Evolutionary conservation across 2,888 invertebrate species (phyloP), one percentile per base, ranked within the genome.

Genomic region (Ecdyonurus torrentis): DNA sequence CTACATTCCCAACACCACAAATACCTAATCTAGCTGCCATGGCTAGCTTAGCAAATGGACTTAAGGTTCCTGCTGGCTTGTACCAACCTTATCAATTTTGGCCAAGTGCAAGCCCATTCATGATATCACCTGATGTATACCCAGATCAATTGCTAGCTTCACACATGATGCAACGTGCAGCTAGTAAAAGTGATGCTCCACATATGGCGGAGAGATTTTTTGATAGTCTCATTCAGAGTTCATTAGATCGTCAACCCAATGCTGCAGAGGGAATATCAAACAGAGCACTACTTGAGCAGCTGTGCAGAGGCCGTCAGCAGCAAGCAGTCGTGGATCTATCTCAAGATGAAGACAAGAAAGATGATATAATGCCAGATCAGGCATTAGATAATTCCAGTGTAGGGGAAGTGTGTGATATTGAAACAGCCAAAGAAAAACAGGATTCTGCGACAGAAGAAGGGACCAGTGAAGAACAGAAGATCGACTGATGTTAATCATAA

Each of bases 221-320:
- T 61, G 89, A 91, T 72, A 90, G 89, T 61, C 87, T 91, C 69
- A 91, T 91, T 68, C 79, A 89, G 69, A 88, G 89, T 67, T 87
- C 86, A 68, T 77, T 91, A 66, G 89, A 89, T 73, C 81, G 83
- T 50, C 84, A 84, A 2, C 82, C 83, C 69, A 20, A n/a, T n/a
- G 78, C 79, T 23, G 76, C 79, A 1, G 80, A 80, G 67, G 75
- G 79, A 67, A 77, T 80, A 76, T 79, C 79, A 64, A 80, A 81
- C 75, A 81, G 82, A 73, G 81, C 83, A 10, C 74, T 85, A 68
- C 76, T 85, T 67, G 85, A 85, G 68, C 85, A 85, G 71, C 74
- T 85, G 63, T 83, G 83, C 68, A 77, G 84, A 20, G 55, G 55
- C 3, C 55, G 55, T 5, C 55, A n/a, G 20, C 19, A 55, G 10